Base-by-base conservation (phyloP, 2,888 invertebrate species). In the Spilarctia lutea region DNA sequence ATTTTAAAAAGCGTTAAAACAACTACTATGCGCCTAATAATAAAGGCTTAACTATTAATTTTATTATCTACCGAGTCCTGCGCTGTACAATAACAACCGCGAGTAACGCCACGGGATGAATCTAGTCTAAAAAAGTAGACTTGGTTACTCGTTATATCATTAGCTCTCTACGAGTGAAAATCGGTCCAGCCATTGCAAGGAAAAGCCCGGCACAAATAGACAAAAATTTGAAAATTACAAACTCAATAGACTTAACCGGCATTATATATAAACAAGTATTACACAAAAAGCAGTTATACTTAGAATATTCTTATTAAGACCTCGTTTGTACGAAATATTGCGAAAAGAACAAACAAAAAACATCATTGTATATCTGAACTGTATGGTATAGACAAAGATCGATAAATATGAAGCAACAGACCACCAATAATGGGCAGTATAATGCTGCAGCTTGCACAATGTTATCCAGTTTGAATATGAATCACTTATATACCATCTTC, bases 381-480 rank as follows among this genome's bases (percentile, higher is more conserved):
- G 56, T 56, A 56, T 0, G n/a, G 56, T 63, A 63, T 60, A 30
- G 42, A 67, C n/a, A 67, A 67, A 45, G 67, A 27, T 20, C 3
- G 30, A 45, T 45, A 67, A 27, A 45, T 16, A 45, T 68, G 18
- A 24, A 35, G 33, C 24, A 56, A 39, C 33, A 56, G 27, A 42
- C 11, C 42, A 60, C 70, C 52, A 35, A 39, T 39, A 63, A 65
- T 65, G 27, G 65, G 65, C 56, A 68, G 48, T 39, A 60, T 39
- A 66, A 71, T 77, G 68, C 45, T 16, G n/a, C 20, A 67, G 74
- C 67, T 79, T 81, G 78, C 79, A 68, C 72, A 79, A 83, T 39
- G 68, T 76, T 79, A 63, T 39, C 42, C 79, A 73, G 52, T 69
- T 63, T 45, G 35, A 27, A 70, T 65, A 78, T 83, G 79, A 83